Conservation (phyloP, 1,140 invertebrate genomes). For the Dryas iulia region DNA sequence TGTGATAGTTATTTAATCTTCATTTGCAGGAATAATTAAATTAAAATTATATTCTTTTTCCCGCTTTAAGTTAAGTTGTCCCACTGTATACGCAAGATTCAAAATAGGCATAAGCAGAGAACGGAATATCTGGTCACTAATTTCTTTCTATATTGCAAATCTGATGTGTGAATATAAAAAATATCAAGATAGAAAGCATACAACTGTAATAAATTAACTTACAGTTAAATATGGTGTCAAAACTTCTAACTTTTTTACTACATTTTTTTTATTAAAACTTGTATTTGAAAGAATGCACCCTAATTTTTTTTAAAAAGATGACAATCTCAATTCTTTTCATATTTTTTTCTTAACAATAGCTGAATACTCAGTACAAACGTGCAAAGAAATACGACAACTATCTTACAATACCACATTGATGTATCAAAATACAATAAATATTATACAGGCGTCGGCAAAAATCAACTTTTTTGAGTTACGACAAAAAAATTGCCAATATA, state of each 20-base stretch:
- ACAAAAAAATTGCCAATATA: conserved; percentile 70
- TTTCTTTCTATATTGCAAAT: too few relatives aligned
- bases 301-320: background rate
- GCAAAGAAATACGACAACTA: conserved; percentile 28
- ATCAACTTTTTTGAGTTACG: conserved; percentile 62
- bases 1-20: too few relatives aligned
- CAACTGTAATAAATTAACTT: background rate
- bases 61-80: too few relatives aligned
- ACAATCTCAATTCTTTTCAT: background rate
- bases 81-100: too few relatives aligned
- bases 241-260: background rate
- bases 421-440: conserved; percentile 60
- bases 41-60: too few relatives aligned
- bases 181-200: background rate
- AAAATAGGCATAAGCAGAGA: too few relatives aligned
- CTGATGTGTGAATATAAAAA: too few relatives aligned
- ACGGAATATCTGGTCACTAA: too few relatives aligned
- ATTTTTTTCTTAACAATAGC: conserved; percentile 13
- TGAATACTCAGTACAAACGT: conserved; percentile 34
- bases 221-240: background rate
- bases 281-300: background rate
- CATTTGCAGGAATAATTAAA: too few relatives aligned
- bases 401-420: conserved; percentile 57
- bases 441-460: conserved; percentile 38
- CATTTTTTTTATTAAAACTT: background rate